Conservation (phyloP, 2,113 vertebrate genomes). For the Burhinus bistriatus region DNA sequence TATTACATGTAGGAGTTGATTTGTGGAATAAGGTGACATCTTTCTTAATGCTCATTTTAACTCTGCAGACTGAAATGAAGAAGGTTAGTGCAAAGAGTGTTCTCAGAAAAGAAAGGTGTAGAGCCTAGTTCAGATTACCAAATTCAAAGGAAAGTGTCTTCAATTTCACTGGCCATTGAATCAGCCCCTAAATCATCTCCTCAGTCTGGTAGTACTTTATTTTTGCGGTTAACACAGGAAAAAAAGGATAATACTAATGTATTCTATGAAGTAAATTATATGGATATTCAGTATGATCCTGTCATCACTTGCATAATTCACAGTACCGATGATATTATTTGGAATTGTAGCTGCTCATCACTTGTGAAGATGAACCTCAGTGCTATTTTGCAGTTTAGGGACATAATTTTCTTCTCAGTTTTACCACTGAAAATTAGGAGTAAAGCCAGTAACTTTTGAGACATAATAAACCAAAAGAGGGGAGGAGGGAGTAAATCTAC, state of each 20-base stretch:
- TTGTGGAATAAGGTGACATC: neutral
- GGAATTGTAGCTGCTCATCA: neutral
- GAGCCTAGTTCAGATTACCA: neutral
- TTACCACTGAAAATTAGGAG: neutral
- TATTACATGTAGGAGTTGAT: neutral
- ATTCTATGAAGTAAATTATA: neutral
- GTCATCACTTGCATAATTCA: slow-evolving; percentile 1
- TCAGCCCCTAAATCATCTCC: neutral
- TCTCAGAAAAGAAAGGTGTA: neutral
- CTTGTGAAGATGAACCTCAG: neutral
- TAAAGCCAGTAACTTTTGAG: neutral
- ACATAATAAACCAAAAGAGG: neutral
- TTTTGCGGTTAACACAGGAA: neutral
- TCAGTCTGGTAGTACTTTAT: neutral
- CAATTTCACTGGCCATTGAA: neutral
- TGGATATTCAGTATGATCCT: neutral
- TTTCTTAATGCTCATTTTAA: neutral
- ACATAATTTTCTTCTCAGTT: neutral
- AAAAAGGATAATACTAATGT: neutral
- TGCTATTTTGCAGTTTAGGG: neutral
- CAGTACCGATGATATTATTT: neutral
- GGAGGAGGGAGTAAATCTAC: neutral
- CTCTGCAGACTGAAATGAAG: neutral
- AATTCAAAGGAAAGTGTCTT: neutral
- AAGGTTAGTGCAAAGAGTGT: neutral